These are phyloP conservation scores for Sitophilus oryzae DNA, from an alignment of 1,140 invertebrate species.

Conservation along the genomic window DNA sequence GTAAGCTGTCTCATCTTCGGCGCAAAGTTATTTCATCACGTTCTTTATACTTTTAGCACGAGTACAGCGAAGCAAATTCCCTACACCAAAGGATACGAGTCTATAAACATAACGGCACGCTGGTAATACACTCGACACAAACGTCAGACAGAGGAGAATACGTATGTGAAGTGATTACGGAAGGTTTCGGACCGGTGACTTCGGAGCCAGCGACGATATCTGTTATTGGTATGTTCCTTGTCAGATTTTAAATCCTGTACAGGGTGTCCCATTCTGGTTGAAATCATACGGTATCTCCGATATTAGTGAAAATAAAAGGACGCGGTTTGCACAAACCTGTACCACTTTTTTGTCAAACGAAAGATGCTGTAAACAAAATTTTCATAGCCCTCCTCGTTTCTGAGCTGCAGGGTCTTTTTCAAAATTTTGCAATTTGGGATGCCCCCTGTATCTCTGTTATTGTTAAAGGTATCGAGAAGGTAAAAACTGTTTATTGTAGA, in stretches of 20 bases:
- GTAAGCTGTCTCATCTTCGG: constrained; percentile 8
- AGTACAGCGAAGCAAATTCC: constrained; percentile 23
- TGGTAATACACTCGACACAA: constrained; percentile 55
- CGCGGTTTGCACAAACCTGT: too few relatives aligned
- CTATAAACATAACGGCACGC: constrained; percentile 52
- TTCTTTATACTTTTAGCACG: constrained; percentile 22
- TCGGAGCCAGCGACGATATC: constrained; percentile 55
- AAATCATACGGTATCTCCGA: too few relatives aligned
- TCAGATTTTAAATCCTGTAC: background rate
- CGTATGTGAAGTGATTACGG: constrained; percentile 61
- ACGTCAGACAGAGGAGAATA: constrained; percentile 61
- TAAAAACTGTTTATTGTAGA: too few relatives aligned
- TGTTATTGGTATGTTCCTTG: constrained; percentile 55
- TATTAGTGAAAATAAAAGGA: too few relatives aligned
- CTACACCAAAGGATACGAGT: constrained; percentile 46
- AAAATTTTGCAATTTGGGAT: too few relatives aligned
- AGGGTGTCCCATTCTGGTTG: too few relatives aligned
- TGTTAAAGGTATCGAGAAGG: too few relatives aligned
- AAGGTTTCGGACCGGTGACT: constrained; percentile 53
- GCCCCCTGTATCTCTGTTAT: too few relatives aligned
- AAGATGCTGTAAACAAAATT: too few relatives aligned
- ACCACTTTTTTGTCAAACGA: too few relatives aligned
- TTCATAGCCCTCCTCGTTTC: too few relatives aligned
- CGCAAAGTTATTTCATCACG: constrained; percentile 8
- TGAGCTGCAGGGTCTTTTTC: too few relatives aligned